Evolutionary conservation across 2,797 vertebrate genomes (phyloP), one percentile per base, ranked within the genome.

Genomic region (Anas georgica): DNA sequence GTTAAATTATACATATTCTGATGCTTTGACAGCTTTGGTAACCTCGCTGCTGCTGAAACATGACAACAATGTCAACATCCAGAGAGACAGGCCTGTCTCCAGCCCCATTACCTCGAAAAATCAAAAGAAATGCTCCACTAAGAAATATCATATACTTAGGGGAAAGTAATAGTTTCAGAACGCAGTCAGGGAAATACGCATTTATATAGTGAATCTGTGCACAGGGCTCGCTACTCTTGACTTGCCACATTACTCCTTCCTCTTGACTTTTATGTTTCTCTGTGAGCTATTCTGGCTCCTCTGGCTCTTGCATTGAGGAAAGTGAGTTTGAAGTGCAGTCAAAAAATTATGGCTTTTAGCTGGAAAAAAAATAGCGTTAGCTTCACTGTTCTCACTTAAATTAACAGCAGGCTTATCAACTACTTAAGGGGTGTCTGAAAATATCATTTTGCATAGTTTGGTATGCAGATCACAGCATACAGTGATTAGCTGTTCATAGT

Each of bases 1-100:
- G 83, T 95, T 87, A 88, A 86, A 90, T 96, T 83, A 74, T 86
- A 48, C 45, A 39, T 92, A 78, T 58, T 86, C 59, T 83, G 43
- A 55, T 15, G 50, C 93, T 94, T 75, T 94, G 85, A 33, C 77
- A 79, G 59, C 60, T 76, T 73, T 69, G 46, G 73, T 83, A 90
- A 83, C 54, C 54, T 93, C 50, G 52, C n/a, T 33, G 37, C 48
- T 93, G 39, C 83, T 88, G 74, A 78, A 86, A 91, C 59, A 70
- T 46, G 74, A 64, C 85, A 81, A 29, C 74, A 84, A 15, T 74
- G 80, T 78, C 86, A 75, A 66, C 37, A 87, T 59, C 17, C 76
- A 83, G 77, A 82, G 54, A 77, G n/a, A 74, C 29, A 29, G 39
- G 31, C 18, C 64, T 94, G 60, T 86, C 63, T 93, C 33, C 70